Evolutionary conservation across 2,113 vertebrate genomes (phyloP).

Genomic region (Calidris pygmaea): DNA sequence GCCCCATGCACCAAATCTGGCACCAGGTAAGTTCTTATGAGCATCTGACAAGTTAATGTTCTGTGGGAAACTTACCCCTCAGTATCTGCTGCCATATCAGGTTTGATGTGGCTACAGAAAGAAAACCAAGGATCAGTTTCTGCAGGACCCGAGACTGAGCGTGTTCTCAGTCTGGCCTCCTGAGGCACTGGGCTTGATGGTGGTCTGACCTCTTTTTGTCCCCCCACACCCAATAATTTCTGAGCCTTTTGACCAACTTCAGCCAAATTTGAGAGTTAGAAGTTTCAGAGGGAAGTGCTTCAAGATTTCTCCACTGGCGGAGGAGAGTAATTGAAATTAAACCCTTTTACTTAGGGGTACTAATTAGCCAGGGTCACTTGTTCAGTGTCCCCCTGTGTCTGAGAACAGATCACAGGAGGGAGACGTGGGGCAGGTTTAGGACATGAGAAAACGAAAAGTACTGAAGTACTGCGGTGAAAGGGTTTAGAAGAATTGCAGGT

Average conservation of each 20-base stretch:
- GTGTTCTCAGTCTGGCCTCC: not conserved
- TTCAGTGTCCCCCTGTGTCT: not conserved
- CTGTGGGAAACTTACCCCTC: not conserved
- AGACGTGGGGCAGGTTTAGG: not conserved
- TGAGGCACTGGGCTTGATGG: not conserved
- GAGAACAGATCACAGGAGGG: not conserved
- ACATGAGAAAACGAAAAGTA: not conserved
- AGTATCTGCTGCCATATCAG: fast-evolving
- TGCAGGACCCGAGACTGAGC: not conserved
- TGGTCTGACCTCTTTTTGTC: fast-evolving
- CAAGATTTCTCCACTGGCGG: not conserved
- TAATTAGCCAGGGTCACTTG: not conserved
- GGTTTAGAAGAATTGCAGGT: not conserved
- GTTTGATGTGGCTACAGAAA: not conserved
- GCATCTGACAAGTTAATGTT: fast-evolving
- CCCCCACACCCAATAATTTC: not conserved
- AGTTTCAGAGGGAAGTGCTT: not conserved
- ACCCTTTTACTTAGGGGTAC: not conserved
- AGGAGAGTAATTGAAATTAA: not conserved
- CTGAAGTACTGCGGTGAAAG: not conserved
- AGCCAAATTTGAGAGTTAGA: not conserved
- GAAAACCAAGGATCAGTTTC: not conserved
- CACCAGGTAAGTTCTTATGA: slow-evolving; percentile 58
- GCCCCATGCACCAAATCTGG: slow-evolving; percentile 62
- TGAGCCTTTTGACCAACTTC: not conserved